Evolutionary conservation across 2,113 vertebrate genomes (phyloP).

Genomic region (Phycodurus eques): DNA sequence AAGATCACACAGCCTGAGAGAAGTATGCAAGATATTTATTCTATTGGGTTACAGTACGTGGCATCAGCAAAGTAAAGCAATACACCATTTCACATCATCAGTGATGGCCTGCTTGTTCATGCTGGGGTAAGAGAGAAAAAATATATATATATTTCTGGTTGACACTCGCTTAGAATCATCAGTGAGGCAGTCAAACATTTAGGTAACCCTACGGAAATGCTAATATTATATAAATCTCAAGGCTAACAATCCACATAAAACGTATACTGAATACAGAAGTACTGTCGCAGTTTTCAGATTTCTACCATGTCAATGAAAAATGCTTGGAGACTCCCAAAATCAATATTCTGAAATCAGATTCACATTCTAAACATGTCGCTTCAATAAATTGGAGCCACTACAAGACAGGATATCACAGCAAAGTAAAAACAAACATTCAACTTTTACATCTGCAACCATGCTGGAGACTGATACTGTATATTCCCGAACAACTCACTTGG

Average conservation of each 20-base stretch:
- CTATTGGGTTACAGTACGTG: slow-evolving; percentile 15
- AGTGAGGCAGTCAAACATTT: slow-evolving; percentile 56
- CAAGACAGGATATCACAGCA: slow-evolving; percentile 1
- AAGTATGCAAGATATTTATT: slow-evolving; percentile 40
- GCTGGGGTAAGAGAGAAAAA: slow-evolving; percentile 17
- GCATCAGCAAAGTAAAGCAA: slow-evolving; percentile 21
- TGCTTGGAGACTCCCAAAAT: neutral
- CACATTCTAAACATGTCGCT: slow-evolving; percentile 16
- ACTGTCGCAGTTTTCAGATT: slow-evolving; percentile 19
- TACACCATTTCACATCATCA: slow-evolving; percentile 30
- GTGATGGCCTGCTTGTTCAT: slow-evolving; percentile 23
- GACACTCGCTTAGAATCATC: slow-evolving; percentile 41
- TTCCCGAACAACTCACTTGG: slow-evolving; percentile 21
- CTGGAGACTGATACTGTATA: slow-evolving; percentile 15
- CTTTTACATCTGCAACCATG: slow-evolving; percentile 12
- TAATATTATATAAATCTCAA: slow-evolving; percentile 42
- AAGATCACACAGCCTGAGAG: slow-evolving; percentile 38
- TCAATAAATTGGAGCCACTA: slow-evolving; percentile 7
- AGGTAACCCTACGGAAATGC: slow-evolving; percentile 37
- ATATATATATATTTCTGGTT: slow-evolving; percentile 24
- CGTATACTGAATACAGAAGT: slow-evolving; percentile 17
- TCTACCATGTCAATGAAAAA: slow-evolving; percentile 27
- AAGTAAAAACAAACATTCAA: neutral
- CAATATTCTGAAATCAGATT: neutral
- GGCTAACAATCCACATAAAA: slow-evolving; percentile 24